Evolutionary conservation across 2,797 vertebrate species (phyloP), one percentile per base, ranked within the genome.

Genomic region (Syngnathus acus): DNA sequence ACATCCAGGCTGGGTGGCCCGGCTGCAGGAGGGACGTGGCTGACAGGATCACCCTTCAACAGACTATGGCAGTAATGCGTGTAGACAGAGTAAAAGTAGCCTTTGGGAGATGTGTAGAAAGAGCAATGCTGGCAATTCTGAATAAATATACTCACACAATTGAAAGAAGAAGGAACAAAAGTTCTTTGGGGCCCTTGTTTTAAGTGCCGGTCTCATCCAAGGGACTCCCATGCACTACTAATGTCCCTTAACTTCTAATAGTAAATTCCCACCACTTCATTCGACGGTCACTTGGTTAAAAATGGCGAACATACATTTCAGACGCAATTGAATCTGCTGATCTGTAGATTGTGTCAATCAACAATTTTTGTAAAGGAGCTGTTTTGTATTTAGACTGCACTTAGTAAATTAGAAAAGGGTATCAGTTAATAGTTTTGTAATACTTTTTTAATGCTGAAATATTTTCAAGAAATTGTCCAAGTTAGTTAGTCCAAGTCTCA

Each of bases 1-100:
- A 91, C 77, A 88, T 90, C 89, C 87, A 73, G 84, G 79, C 88
- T 92, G 92, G 91, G 92, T 92, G 91, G 91, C 89, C 91, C 82
- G 82, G 86, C 87, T 87, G 89, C 85, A 82, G 87, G 82, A 81
- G 84, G 89, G 87, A 90, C 84, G 88, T 85, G 84, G 89, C 86
- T 89, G 90, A 91, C 91, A 89, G 87, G 87, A 89, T 91, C 87
- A 88, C 84, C 80, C 89, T 86, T 91, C 91, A 91, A 80, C 87
- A 79, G 83, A 84, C 86, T 80, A 84, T 81, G 83, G 87, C 69
- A 86, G 90, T 92, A 92, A 92, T 91, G 90, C 82, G 82, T 92
- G 87, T 86, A 88, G 92, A 92, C 89, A 91, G 90, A 91, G 87
- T 87, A 88, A 90, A 91, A 88, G 89, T 88, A 86, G 87, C 81